Conservation (phyloP, 2,888 invertebrate species). For the Cylindroiulus punctatus region DNA sequence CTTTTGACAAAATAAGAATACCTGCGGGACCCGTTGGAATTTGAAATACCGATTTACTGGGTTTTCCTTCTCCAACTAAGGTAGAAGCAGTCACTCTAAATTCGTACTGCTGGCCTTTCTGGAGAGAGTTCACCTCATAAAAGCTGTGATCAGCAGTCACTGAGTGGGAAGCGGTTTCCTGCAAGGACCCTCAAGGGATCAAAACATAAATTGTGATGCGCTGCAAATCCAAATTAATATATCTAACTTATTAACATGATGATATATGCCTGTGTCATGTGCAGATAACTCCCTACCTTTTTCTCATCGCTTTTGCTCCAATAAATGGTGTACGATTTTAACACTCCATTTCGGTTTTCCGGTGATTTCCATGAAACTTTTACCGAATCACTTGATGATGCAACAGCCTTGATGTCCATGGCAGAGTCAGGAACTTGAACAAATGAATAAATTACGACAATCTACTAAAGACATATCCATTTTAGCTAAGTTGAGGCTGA, state of each 20-base stretch:
- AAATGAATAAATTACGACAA: slow-evolving; percentile 53
- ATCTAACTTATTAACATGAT: too few relatives aligned
- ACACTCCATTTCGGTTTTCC: slow-evolving; percentile 89
- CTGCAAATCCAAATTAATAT: neutral
- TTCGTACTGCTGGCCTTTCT: slow-evolving; percentile 63
- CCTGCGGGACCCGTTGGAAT: slow-evolving; percentile 60
- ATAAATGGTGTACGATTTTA: slow-evolving; percentile 93
- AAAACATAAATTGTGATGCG: slow-evolving; percentile 27
- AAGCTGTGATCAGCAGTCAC: neutral
- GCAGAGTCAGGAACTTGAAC: slow-evolving; percentile 88
- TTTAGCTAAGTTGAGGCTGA: neutral
- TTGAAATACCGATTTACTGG: slow-evolving; percentile 63
- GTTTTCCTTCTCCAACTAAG: slow-evolving; percentile 65
- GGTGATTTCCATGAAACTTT: slow-evolving; percentile 95
- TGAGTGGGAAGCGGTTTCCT: neutral
- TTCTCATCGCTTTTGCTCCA: slow-evolving; percentile 68
- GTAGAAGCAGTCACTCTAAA: slow-evolving; percentile 66
- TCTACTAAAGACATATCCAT: neutral
- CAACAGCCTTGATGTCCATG: slow-evolving; percentile 89
- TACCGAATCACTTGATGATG: slow-evolving; percentile 90
- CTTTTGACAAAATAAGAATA: slow-evolving; percentile 74
- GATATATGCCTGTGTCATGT: too few relatives aligned
- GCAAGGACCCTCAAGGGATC: neutral
- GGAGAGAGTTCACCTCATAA: slow-evolving; percentile 62
- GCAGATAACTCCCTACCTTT: slow-evolving; percentile 54